Evolutionary conservation across 2,888 invertebrate species (phyloP).

Genomic region (Smittia aterrima): DNA sequence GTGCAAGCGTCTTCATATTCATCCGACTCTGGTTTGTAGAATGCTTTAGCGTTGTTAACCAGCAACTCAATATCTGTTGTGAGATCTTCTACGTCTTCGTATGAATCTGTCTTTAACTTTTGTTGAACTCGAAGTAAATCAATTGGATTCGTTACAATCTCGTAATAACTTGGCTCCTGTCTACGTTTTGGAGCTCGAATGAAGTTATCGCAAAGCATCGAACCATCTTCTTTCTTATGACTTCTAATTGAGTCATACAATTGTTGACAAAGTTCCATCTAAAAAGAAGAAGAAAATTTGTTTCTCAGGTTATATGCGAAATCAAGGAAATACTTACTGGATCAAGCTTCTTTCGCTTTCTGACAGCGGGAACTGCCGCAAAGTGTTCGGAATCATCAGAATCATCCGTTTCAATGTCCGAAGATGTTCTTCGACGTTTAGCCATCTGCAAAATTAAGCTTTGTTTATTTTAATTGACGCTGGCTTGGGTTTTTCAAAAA

Average conservation of each 20-base stretch:
- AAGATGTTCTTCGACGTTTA: conserved; percentile 78
- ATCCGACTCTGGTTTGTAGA: conserved; percentile 81
- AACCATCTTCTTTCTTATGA: conserved; percentile 89
- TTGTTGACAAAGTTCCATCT: conserved; percentile 86
- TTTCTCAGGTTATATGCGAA: not conserved
- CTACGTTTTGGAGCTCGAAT: conserved; percentile 91
- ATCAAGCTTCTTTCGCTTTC: conserved; percentile 71
- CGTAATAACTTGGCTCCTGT: conserved; percentile 87
- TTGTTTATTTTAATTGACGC: not conserved
- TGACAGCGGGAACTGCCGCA: conserved; percentile 43
- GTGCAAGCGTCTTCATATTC: conserved; percentile 90
- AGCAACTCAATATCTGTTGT: conserved; percentile 87
- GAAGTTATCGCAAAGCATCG: conserved; percentile 87
- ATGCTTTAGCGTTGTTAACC: conserved; percentile 91
- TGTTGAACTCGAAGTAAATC: conserved; percentile 91
- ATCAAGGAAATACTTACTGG: conserved; percentile 57
- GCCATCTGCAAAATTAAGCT: conserved; percentile 61
- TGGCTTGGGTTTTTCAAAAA: conserved; percentile 10
- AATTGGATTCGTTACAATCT: conserved; percentile 91
- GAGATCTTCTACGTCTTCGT: conserved; percentile 89
- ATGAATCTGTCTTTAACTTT: conserved; percentile 95
- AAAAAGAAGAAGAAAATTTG: conserved; percentile 46
- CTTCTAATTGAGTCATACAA: conserved; percentile 88
- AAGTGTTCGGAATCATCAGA: conserved; percentile 67
- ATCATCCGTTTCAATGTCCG: conserved; percentile 72